Base-by-base conservation (phyloP, 2,888 invertebrate genomes). In the Drosophila affinis region DNA sequence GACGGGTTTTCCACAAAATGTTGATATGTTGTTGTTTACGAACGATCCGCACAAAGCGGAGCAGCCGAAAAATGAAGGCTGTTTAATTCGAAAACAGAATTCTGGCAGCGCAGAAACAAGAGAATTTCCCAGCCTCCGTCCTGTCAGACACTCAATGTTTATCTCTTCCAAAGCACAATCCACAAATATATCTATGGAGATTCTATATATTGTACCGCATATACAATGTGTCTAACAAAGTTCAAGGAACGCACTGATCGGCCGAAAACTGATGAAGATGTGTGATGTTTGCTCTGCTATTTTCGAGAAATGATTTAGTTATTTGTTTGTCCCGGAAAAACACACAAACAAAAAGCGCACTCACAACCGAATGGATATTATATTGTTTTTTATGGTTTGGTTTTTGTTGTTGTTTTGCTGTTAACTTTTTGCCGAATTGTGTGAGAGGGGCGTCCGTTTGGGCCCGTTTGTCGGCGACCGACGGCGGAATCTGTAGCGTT, bases 11-110 rank as follows among this genome's bases (percentile, higher is more conserved):
- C 39, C 39, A 14, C 6, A 44, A 24, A 68, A 54, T 47, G n/a
- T 12, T 14, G 55, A 70, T 68, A 49, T 39, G 60, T 44, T 27
- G 51, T 83, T 83, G 87, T 88, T 83, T 88, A 88, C 87, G 76
- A 88, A 88, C 10, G 53, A 47, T 21, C 12, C 45, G 59, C 5
- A 56, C 61, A 81, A 78, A 84, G 61, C 65, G 53, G 45, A 80
- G 56, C 32, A 9, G 58, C 24, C 60, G 24, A 51, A 65, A 57
- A 48, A 52, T 57, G 46, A 58, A 18, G 14, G 12, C 14, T 32
- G 48, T 45, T 53, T 72, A 68, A 39, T 32, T 59, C 52, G 52
- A 57, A 61, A 62, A 48, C 18, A 27, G 24, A 58, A 67, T 72
- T 72, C 49, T 61, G 60, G 74, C 71, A 74, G 62, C 76, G 74